Evolutionary conservation across 1,140 invertebrate species (phyloP), one percentile per base, ranked within the genome.

Genomic region (Armadillidium nasatum): DNA sequence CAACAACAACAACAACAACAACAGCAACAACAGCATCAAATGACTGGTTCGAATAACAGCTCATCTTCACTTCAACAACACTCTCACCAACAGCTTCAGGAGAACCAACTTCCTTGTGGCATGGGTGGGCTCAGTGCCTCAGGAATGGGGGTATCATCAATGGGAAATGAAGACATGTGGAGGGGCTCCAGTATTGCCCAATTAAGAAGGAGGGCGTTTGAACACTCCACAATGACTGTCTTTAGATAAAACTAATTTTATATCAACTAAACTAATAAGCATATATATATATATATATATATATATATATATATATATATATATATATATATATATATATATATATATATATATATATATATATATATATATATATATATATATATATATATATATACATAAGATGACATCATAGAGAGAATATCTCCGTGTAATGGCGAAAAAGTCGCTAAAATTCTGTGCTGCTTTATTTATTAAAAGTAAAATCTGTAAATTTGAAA

Each of bases 91-190:
- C 76, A 76, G 21, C 68, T 45, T 11, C 33, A 44, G 22, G 33
- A 75, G 67, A 66, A 67, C 13, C 68, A 78, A 54, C 22, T 67
- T 13, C 66, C 74, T 13, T 78, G 77, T 43, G 69, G 44, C 10
- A 78, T 78, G 77, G 77, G 77, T 0, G 50, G 67, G 4, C 46
- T 77, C 71, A 73, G 72, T 2, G 44, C 43, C 43, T 66, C 67
- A 0, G 15, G 11, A 7, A 67, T 66, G 73, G 72, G 72, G 0
- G 74, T 45, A 44, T 22, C 33, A 7, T 13, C 67, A 4, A 46
- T 74, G n/a, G 77, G 60, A 6, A 74, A 74, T 15, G 77, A 78
- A 23, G 77, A 78, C 44, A 72, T 78, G 69, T 78, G 77, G 77
- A 23, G 77, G 0, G 77, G 77, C 0, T 75, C 77, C 0, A 78